These are phyloP conservation scores for Drymodes brunneopygia DNA, from an alignment of 2,113 vertebrate genomes.

Conservation along the genomic window DNA sequence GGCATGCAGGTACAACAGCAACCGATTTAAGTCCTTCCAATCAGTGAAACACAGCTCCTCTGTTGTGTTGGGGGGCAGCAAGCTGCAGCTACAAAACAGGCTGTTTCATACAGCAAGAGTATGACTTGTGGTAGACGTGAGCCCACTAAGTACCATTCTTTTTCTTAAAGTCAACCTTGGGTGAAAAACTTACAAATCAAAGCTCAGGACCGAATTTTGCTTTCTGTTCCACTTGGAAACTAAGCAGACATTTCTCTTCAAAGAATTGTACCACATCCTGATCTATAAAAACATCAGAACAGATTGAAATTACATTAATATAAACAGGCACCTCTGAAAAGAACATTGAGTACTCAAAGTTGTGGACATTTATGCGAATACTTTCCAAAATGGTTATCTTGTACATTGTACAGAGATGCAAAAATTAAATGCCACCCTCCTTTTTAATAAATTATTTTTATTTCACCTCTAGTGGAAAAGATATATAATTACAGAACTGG, in stretches of 20 bases:
- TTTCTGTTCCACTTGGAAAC: neutral
- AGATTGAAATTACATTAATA: conserved; percentile 25
- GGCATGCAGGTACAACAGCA: neutral
- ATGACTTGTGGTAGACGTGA: neutral
- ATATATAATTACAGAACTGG: neutral
- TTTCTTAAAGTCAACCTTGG: neutral
- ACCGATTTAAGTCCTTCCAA: neutral
- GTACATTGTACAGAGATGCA: neutral
- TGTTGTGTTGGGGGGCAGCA: neutral
- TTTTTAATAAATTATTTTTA: neutral
- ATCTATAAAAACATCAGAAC: neutral
- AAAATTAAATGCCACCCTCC: neutral
- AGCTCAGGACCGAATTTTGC: neutral
- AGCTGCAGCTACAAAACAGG: neutral
- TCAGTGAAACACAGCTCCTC: neutral
- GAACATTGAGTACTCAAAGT: neutral
- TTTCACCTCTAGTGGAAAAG: neutral
- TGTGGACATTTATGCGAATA: neutral
- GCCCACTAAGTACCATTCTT: neutral
- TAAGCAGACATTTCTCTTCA: neutral
- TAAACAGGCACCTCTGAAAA: conserved; percentile 19
- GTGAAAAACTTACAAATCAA: neutral
- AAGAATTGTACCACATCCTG: conserved; percentile 3
- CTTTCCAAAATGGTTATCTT: neutral
- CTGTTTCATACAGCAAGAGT: neutral